phyloP scores from a whole-genome alignment of 2,888 invertebrate genomes.

The Lithosia quadra region DNA sequence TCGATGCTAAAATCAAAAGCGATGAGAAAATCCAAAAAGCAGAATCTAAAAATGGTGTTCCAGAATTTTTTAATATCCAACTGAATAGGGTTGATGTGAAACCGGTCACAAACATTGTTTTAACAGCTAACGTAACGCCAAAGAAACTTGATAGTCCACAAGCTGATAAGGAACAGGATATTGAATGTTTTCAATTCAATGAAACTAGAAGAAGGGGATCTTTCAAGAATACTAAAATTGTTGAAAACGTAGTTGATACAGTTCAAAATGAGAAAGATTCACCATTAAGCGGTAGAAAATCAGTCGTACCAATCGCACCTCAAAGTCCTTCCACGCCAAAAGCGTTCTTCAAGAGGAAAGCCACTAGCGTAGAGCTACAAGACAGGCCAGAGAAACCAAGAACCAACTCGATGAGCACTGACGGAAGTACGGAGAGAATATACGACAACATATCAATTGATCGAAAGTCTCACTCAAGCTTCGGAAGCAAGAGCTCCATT shows the following conservation, averaged over 20 bases:
- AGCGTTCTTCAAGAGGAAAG: constrained; percentile 85
- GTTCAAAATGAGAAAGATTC: constrained; percentile 66
- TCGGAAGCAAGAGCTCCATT: constrained; percentile 82
- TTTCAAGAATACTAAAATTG: constrained; percentile 58
- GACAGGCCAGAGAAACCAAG: constrained; percentile 78
- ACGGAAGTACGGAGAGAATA: constrained; percentile 80
- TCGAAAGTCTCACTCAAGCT: constrained; percentile 82
- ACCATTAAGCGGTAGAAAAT: constrained; percentile 60
- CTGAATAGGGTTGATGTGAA: constrained; percentile 90
- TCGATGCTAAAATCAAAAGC: constrained; percentile 73
- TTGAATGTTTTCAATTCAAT: constrained; percentile 58
- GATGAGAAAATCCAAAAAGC: constrained; percentile 74
- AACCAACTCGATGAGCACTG: constrained; percentile 77
- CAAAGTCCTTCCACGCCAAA: constrained; percentile 80
- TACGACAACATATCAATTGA: constrained; percentile 82
- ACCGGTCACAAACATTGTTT: constrained; percentile 88
- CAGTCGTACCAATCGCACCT: constrained; percentile 59
- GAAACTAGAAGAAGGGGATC: constrained; percentile 70
- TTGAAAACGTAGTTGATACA: constrained; percentile 62
- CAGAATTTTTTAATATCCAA: constrained; percentile 91
- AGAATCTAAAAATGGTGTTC: constrained; percentile 76
- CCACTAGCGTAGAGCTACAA: constrained; percentile 84
- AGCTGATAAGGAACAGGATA: constrained; percentile 67
- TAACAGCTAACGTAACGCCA: constrained; percentile 88
- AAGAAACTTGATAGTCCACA: constrained; percentile 79